Base-by-base conservation (phyloP, 2,888 invertebrate species). In the Lasiommata megera region DNA sequence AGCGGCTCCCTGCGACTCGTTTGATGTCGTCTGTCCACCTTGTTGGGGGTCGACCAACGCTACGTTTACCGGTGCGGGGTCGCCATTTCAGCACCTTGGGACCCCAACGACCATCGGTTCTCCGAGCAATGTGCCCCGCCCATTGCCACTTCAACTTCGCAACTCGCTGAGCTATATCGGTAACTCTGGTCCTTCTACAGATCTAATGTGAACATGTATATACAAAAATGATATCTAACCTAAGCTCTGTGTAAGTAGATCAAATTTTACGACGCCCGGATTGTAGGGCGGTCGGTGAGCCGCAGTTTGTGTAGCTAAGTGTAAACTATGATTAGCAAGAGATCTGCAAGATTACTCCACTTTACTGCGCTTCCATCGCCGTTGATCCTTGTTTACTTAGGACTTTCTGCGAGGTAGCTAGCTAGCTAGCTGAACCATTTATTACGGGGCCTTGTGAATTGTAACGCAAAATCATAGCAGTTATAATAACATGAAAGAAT, bases 281-380 rank as follows among this genome's bases (percentile, higher is more conserved):
- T 1, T 16, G 14, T 31, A 41, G 18, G 41, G 29, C 31, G 23
- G 9, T 31, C 38, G 17, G 38, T 23, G 23, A 23, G 23, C 51
- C 54, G 40, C 67, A 65, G 74, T 82, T 82, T 84, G 81, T 84
- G 74, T 76, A 73, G 46, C 79, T 73, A 81, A 84, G 81, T 85
- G 58, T 82, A 77, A 81, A 83, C 80, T 81, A 79, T 79, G 86
- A 84, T 86, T 87, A 82, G 79, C 74, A 70, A 77, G 79, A 82
- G 82, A 84, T 87, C 82, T 82, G 68, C 70, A 80, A 87, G 87
- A 87, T 88, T 84, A 88, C 80, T 74, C 78, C 81, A 81, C 81
- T 80, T 77, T 74, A 71, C 73, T 73, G 67, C 71, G 77, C 71
- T 73, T 70, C 74, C 72, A 73, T 74, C 72, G 78, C 72, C 72